A percentile compares a stretch with the other conserved stretches of the same genome.
These are phyloP conservation scores for Melanostoma mellinum DNA, from an alignment of 2,888 invertebrate species.

Conservation along the genomic window DNA sequence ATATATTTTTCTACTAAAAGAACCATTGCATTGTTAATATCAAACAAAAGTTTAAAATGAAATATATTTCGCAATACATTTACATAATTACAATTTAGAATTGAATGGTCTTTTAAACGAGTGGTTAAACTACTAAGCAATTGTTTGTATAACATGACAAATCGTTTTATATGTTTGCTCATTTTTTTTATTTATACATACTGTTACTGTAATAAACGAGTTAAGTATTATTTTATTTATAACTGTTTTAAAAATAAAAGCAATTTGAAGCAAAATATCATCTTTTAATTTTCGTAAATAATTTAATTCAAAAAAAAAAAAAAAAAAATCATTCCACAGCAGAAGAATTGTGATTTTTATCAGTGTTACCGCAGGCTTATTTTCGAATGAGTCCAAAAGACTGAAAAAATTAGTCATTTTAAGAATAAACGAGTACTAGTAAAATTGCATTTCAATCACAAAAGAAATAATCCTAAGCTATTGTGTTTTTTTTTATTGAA, in stretches of 20 bases:
- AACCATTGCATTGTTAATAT: conserved; percentile 40
- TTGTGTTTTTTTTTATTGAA: no score
- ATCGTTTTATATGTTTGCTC: conserved; percentile 61
- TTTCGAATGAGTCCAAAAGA: no score
- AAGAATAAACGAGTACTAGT: no score
- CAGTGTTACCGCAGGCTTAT: no score
- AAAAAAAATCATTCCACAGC: not conserved
- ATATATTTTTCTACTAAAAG: conserved; percentile 70
- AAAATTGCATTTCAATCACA: no score
- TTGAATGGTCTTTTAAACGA: conserved; percentile 9
- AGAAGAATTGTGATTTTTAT: no score
- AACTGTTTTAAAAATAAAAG: conserved; percentile 67
- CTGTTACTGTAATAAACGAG: conserved; percentile 64
- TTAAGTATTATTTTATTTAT: conserved; percentile 73
- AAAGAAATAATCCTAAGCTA: no score
- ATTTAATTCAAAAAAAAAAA: not conserved
- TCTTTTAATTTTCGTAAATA: conserved; percentile 2
- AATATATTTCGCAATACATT: no score
- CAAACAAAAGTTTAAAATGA: not conserved
- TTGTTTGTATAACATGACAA: conserved; percentile 67
- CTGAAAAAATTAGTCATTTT: no score
- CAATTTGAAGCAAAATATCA: conserved; percentile 39
- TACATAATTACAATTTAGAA: no score
- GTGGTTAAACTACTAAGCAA: conserved; percentile 57
- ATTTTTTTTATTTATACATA: conserved; percentile 62